Evolutionary conservation across 1,140 invertebrate genomes (phyloP), one percentile per base, ranked within the genome.

Genomic region (Adoxophyes honmai): DNA sequence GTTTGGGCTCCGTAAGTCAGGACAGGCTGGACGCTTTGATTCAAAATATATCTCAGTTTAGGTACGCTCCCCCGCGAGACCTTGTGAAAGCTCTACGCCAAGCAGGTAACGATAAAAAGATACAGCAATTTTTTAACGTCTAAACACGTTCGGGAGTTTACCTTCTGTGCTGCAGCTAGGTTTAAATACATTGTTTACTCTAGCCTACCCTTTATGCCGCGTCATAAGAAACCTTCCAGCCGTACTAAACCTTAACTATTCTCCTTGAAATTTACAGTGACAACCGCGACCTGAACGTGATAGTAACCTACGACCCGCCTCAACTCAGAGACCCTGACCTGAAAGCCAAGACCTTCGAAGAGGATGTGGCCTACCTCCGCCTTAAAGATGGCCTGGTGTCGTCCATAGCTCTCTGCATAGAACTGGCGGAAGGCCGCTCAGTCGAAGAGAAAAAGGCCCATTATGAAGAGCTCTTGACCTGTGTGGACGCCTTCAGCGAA

Each of bases 321-420:
- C 85, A 96, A 92, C 78, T 94, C 91, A 64, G 93, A 86, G 87
- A 95, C 90, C 78, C 95, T 91, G 86, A 96, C 91, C 67, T 94
- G 86, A 79, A 95, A 92, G 10, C 48, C 7, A 66, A 78, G 11
- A 79, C 75, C 5, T 88, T 89, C 60, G 76, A 86, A 0, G 79
- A 83, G 35, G 86, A 90, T 34, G 64, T 82, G 3, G 74, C 75
- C 1, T 87, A 81, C 42, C 57, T 89, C 0, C 55, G 78, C 14
- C 64, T 89, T 4, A 88, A 86, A 42, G 81, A 80, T 63, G 70
- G 62, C 0, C 66, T 89, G 4, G 66, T 88, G 18, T 80, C 76
- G 1, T 71, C 76, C 16, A 66, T 89, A 15, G 75, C 79, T 6
- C 53, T 81, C 16, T 83, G 81, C 48, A 75, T 78, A 55, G 79